phyloP scores from a whole-genome alignment of 2,797 vertebrate genomes.

The Hippocampus kuda region DNA sequence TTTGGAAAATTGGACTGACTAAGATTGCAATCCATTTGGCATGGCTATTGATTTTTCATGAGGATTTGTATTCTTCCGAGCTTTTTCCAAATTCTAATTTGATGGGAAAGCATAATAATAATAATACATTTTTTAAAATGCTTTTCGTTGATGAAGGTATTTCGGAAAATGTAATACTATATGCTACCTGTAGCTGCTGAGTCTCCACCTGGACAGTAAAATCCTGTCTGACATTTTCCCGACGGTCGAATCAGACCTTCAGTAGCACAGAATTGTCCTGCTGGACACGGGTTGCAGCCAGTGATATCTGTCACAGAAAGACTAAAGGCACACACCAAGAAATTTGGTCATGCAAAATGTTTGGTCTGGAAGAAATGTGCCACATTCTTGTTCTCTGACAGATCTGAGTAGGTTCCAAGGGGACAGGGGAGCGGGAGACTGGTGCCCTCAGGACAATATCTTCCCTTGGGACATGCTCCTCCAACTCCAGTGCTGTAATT shows the following conservation, averaged over 20 bases:
- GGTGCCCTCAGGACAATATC: slow-evolving; percentile 79
- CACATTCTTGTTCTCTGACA: slow-evolving; percentile 51
- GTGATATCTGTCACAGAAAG: slow-evolving; percentile 58
- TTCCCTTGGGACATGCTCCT: slow-evolving; percentile 78
- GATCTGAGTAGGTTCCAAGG: slow-evolving; percentile 77
- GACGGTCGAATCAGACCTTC: slow-evolving; percentile 72
- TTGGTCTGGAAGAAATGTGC: background rate
- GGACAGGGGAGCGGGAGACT: slow-evolving; percentile 74
- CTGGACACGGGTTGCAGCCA: slow-evolving; percentile 71
- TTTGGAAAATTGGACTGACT: too few species aligned
- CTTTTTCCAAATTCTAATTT: too few species aligned
- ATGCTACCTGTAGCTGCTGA: slow-evolving; percentile 61
- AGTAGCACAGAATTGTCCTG: slow-evolving; percentile 73
- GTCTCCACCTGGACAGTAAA: slow-evolving; percentile 75
- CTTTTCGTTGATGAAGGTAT: too few species aligned
- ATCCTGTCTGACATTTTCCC: slow-evolving; percentile 76
- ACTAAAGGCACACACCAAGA: slow-evolving; percentile 48
- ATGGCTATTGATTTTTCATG: too few species aligned
- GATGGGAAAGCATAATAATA: too few species aligned
- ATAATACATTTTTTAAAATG: too few species aligned
- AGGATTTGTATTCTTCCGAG: too few species aligned
- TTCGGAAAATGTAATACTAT: too few species aligned
- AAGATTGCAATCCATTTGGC: too few species aligned
- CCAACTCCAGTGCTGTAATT: slow-evolving; percentile 71
- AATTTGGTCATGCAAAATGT: background rate